Base-by-base conservation (phyloP, 1,140 invertebrate genomes). In the Melanaphis sacchari region DNA sequence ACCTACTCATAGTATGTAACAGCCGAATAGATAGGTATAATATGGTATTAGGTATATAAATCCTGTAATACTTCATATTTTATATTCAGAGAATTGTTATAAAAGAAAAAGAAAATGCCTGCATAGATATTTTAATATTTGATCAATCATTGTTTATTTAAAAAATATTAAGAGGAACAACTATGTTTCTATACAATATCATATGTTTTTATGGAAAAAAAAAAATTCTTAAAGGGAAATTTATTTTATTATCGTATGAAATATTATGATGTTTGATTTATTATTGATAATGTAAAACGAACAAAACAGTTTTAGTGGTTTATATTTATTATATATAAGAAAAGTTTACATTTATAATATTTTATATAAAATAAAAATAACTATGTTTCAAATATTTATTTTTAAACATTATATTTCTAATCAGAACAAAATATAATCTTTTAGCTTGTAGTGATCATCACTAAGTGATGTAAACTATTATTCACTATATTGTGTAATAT, bases 241-340 rank as follows among this genome's bases (percentile, higher is more conserved):
- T 66, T 66, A 66, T 66, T 66, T 66, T 18, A n/a, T n/a, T 31
- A 11, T 66, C 31, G 59, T 66, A 66, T 66, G 31, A 66, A 66
- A 66, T 66, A 66, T 66, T 66, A 66, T 66, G 59, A 66, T n/a
- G 59, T 66, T 66, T 66, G 59, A n/a, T 66, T 66, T 66, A 66
- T 66, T 66, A 66, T 66, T 66, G 59, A 66, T 66, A 66, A 11
- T 66, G 59, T n/a, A 66, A 66, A 66, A 66, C 31, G 59, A n/a
- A 66, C 31, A 66, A 31, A 66, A 66, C 31, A 66, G n/a, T 66
- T 66, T 66, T 66, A 66, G 15, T 11, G 31, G 31, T 66, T 66
- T 11, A 66, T 66, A 66, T 66, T 66, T 66, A 66, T 66, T 66
- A 66, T 66, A n/a, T 18, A 66, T 66, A 66, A 66, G 59, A 66